Evolutionary conservation across 2,888 invertebrate genomes (phyloP).

Genomic region (Cenopis cana): DNA sequence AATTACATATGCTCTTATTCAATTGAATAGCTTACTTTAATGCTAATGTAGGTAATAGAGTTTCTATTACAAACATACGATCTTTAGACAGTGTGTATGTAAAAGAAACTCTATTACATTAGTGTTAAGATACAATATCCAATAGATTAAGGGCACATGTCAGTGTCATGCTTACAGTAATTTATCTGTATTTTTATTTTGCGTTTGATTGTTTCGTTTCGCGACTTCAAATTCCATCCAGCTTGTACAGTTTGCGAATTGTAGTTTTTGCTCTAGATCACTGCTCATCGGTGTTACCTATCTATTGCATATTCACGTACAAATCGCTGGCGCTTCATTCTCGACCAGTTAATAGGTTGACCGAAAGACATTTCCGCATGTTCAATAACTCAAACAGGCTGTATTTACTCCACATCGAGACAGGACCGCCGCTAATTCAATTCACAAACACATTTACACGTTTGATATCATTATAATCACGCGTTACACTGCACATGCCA

Average conservation of each 20-base stretch:
- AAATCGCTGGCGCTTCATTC: background rate
- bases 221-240: background rate
- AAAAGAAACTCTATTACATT: too few relatives aligned
- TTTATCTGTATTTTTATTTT: too few relatives aligned
- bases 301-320: background rate
- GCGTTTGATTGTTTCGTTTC: background rate
- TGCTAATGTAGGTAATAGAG: too few relatives aligned
- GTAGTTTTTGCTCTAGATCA: background rate
- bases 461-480: background rate
- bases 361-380: background rate
- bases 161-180: too few relatives aligned
- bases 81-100: too few relatives aligned
- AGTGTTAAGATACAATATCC: too few relatives aligned
- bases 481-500: background rate
- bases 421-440: too few relatives aligned
- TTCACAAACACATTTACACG: too few relatives aligned
- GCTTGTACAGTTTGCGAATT: background rate
- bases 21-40: too few relatives aligned
- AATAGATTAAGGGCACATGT: too few relatives aligned
- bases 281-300: background rate
- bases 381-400: background rate
- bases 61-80: too few relatives aligned
- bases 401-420: background rate
- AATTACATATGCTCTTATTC: too few relatives aligned
- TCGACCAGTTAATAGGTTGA: background rate